Evolutionary conservation across 2,888 invertebrate species (phyloP).

Genomic region (Plagodis pulveraria): DNA sequence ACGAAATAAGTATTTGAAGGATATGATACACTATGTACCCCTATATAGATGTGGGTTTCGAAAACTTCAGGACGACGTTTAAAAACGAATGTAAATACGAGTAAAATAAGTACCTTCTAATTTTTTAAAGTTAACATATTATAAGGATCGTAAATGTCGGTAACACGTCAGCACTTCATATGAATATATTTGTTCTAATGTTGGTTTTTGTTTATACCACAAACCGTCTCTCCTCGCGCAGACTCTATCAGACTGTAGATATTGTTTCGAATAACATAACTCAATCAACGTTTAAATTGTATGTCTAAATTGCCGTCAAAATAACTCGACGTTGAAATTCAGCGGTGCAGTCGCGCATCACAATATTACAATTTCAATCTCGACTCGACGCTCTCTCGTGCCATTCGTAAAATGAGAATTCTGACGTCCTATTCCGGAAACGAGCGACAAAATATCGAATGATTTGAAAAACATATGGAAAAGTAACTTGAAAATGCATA

Average conservation of each 20-base stretch:
- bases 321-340: slow-evolving; percentile 25
- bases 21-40: too few species aligned
- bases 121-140: too few species aligned
- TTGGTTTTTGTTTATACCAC: too few species aligned
- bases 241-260: neutral
- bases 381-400: slow-evolving; percentile 45
- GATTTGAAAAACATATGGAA: neutral
- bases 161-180: too few species aligned
- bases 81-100: too few species aligned
- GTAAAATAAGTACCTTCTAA: too few species aligned
- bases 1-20: too few species aligned
- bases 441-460: slow-evolving; percentile 3
- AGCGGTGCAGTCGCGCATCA: slow-evolving; percentile 49
- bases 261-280: neutral
- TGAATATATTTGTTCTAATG: too few species aligned
- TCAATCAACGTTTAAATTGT: slow-evolving; percentile 1
- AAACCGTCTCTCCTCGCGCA: neutral
- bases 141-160: too few species aligned
- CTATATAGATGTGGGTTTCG: too few species aligned
- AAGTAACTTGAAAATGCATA: neutral
- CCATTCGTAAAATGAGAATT: slow-evolving; percentile 65
- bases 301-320: slow-evolving; percentile 6
- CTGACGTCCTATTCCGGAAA: slow-evolving; percentile 37
- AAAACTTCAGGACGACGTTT: too few species aligned
- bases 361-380: slow-evolving; percentile 63